Base-by-base conservation (phyloP, 2,888 invertebrate species). In the Parnassius apollo region DNA sequence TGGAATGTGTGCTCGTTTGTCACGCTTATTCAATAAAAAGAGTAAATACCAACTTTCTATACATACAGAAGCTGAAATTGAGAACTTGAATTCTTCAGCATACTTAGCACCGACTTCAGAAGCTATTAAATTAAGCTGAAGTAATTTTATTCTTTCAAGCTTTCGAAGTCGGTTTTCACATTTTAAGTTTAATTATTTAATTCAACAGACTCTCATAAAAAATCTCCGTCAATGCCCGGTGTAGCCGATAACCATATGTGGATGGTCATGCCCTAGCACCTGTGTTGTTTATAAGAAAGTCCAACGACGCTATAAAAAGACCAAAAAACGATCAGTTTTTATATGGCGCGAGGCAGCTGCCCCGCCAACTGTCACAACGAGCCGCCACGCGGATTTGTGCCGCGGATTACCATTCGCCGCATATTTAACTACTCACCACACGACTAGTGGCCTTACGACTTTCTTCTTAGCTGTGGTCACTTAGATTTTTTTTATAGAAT, bases 231-330 rank as follows among this genome's bases (percentile, higher is more conserved):
- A 73, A 74, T 76, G 76, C 76, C 75, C 75, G 77, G 76, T 77
- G 81, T 81, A 82, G 77, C 75, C 82, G 83, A 88, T 86, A 88
- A 86, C 89, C 90, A 90, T 90, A 90, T 89, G 91, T 86, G 85
- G 86, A 87, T 76, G 83, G 85, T 85, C 85, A 87, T 86, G 84
- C 84, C 81, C 78, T 75, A 83, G 90, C 91, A 91, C 91, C 91
- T 91, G 91, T 91, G 91, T 91, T 89, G 89, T 89, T 88, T 91
- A 88, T 88, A 89, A 86, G 88, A 86, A 82, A 88, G 86, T 88
- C 86, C 85, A 83, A 83, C 83, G 78, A 76, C 76, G 76, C 79
- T 80, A 88, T 88, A 91, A 91, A 91, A 91, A 88, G 83, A 77
- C 80, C 78, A 85, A 91, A 90, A 91, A 91, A 90, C 85, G 84